Base-by-base conservation (phyloP, 2,113 vertebrate species). In the Pseudonaja textilis region DNA sequence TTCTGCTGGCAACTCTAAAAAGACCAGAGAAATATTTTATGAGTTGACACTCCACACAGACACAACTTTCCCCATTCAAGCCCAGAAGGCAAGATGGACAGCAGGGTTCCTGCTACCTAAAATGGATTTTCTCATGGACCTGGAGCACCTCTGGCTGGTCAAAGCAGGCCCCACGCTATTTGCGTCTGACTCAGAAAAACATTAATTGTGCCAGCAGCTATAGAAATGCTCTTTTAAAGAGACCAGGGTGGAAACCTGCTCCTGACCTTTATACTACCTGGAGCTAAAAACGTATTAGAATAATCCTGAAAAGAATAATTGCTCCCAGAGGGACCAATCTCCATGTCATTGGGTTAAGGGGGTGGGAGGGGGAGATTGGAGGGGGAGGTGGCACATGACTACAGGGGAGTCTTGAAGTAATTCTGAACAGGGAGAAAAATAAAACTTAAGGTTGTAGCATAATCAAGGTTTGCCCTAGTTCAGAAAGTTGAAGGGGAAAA, bases 311-410 rank as follows among this genome's bases (percentile, higher is more conserved):
- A 93, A 96, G 95, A 96, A 97, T 99, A 99, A 99, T 99, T 99
- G 98, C 98, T 99, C 98, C 98, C 98, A 92, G 34, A 98, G 98
- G 98, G 98, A 99, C 97, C 96, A 97, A 98, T 98, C 97, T 97
- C 74, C 23, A 86, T 97, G 97, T 98, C 97, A 97, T 96, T 94
- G 45, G 50, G 23, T 10, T 47, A 39, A 81, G 34, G 69, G 69
- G 34, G 2, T 3, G 34, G 69, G 6, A 74, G 34, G 34, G 34
- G 69, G 34, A 8, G 34, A 34, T 74, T 18, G 5, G 69, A 50
- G 47, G 34, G 5, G n/a, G 69, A 25, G 25, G 59, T 97, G 96
- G 96, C 96, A 96, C 96, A 96, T 96, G 96, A 97, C 93, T 95
- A 95, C 95, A 97, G 97, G 93, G 96, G 96, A 97, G 96, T 95